These are phyloP conservation scores for Lepidostoma basale DNA, from an alignment of 1,140 invertebrate genomes.

Conservation along the genomic window DNA sequence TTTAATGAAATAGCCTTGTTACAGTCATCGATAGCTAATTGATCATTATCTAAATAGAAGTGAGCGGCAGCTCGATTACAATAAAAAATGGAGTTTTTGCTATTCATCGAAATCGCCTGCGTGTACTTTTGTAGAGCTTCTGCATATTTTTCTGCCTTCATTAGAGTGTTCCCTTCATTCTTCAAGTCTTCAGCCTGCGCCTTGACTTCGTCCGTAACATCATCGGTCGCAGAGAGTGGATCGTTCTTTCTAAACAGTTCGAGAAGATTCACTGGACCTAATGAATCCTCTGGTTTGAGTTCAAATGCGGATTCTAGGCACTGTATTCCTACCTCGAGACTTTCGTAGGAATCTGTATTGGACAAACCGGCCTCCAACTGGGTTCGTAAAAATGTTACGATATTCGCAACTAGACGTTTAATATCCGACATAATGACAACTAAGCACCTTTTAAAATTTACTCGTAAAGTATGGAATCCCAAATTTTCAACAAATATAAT, in stretches of 20 bases:
- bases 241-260: constrained; percentile 54
- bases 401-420: constrained; percentile 56
- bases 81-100: constrained; percentile 90
- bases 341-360: constrained; percentile 73
- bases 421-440: constrained; percentile 52
- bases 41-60: constrained; percentile 82
- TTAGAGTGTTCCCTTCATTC: constrained; percentile 84
- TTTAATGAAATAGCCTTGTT: constrained; percentile 86
- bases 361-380: constrained; percentile 53
- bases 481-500: too few relatives aligned
- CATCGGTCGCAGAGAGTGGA: constrained; percentile 27
- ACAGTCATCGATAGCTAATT: constrained; percentile 87
- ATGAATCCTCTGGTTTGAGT: constrained; percentile 61
- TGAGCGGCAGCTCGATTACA: constrained; percentile 93
- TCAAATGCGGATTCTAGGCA: constrained; percentile 85
- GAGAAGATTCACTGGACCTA: constrained; percentile 55
- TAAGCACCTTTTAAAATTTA: background rate
- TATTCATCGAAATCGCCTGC: constrained; percentile 83
- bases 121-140: constrained; percentile 85
- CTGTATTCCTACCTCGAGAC: constrained; percentile 80
- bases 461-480: too few relatives aligned
- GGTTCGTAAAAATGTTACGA: constrained; percentile 56
- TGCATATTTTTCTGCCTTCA: constrained; percentile 79
- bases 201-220: constrained; percentile 62
- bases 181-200: constrained; percentile 77